Evolutionary conservation across 2,113 vertebrate species (phyloP).

Genomic region (Sarotherodon lohbergeri): DNA sequence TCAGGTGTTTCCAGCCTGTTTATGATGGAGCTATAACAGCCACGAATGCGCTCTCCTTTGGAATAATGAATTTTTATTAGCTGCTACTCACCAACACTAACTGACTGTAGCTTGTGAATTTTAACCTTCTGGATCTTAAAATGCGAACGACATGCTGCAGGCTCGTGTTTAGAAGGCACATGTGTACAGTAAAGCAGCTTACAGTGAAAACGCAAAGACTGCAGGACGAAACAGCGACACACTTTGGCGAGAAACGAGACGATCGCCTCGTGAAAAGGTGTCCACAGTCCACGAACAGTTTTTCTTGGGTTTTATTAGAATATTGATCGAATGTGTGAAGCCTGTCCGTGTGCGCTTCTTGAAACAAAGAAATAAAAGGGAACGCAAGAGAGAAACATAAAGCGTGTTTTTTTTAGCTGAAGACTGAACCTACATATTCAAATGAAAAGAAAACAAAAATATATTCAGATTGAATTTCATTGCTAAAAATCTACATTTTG

Average conservation of each 20-base stretch:
- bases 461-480: not conserved
- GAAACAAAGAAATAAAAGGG: not conserved
- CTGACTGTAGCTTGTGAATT: not conserved
- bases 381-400: not conserved
- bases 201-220: not conserved
- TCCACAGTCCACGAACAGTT: not conserved
- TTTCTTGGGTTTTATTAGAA: not conserved
- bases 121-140: not conserved
- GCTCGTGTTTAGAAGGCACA: not conserved
- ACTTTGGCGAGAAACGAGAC: constrained; percentile 15
- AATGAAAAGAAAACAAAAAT: not conserved
- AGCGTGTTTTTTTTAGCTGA: not conserved
- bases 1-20: not conserved
- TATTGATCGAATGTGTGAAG: not conserved
- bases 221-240: constrained; percentile 56
- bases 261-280: not conserved
- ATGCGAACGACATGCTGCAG: not conserved
- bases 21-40: not conserved
- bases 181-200: not conserved
- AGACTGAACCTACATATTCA: not conserved
- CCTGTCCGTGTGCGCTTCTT: not conserved
- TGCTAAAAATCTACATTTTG: not conserved
- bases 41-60: not conserved
- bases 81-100: not conserved
- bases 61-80: not conserved